These are phyloP conservation scores for Dendrolimus houi DNA, from an alignment of 2,888 invertebrate species.

Conservation along the genomic window DNA sequence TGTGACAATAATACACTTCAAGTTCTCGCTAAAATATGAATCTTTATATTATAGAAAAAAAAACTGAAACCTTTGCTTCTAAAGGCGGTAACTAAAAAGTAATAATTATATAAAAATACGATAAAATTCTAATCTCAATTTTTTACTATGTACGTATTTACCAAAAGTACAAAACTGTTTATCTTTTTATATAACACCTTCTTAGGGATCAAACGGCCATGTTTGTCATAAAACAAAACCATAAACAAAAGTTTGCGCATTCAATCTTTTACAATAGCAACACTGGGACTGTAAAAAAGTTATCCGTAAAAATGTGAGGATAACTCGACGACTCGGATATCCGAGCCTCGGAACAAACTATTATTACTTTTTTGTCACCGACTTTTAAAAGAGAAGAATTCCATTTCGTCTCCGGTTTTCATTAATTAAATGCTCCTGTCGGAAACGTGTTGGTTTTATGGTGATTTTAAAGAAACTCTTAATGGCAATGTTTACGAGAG, in stretches of 20 bases:
- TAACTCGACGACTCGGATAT: constrained; percentile 14
- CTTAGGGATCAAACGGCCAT: no score
- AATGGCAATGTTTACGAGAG: no score
- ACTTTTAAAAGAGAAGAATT: constrained; percentile 33
- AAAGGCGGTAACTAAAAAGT: no score
- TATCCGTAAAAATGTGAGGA: constrained; percentile 9
- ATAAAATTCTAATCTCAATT: neutral
- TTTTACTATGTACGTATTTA: neutral
- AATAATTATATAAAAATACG: neutral
- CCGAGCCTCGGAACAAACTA: constrained; percentile 29
- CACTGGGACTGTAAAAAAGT: constrained; percentile 3
- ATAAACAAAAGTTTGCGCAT: no score
- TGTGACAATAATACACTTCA: no score
- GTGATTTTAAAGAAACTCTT: no score
- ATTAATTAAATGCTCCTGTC: constrained; percentile 40
- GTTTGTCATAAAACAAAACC: no score
- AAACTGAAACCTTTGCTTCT: no score
- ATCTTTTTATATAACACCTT: no score
- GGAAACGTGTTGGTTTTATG: neutral
- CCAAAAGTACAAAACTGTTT: no score
- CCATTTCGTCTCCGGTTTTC: constrained; percentile 28
- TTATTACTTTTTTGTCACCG: constrained; percentile 24
- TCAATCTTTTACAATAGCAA: neutral
- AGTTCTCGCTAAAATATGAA: no score
- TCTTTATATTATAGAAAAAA: no score